Conservation (phyloP, 2,888 invertebrate genomes). For the Oxytorus armatus region DNA sequence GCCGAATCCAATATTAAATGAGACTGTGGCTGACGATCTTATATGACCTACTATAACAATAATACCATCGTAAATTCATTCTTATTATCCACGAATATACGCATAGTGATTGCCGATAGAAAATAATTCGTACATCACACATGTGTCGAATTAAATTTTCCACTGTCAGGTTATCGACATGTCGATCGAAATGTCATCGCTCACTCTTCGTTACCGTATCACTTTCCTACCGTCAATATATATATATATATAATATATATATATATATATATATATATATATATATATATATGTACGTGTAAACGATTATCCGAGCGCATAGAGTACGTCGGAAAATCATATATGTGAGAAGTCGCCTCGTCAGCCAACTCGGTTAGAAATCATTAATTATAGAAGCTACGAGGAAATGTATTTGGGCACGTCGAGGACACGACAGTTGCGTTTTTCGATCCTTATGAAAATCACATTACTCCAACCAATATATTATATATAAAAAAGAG, state of each 20-base stretch:
- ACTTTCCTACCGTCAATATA: neutral
- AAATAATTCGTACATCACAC: constrained; percentile 42
- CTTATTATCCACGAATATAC: constrained; percentile 25
- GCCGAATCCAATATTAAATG: neutral
- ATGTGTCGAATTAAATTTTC: constrained; percentile 71
- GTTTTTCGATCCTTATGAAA: constrained; percentile 76
- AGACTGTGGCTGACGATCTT: neutral
- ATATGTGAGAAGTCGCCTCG: too few relatives aligned
- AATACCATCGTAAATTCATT: constrained; percentile 42
- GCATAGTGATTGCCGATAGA: neutral
- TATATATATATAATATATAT: neutral
- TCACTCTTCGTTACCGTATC: constrained; percentile 41
- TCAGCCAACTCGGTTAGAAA: too few relatives aligned
- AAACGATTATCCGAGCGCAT: neutral
- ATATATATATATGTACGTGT: constrained; percentile 13
- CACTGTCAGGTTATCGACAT: constrained; percentile 50
- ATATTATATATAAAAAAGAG: constrained; percentile 53
- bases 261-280: constrained; percentile 4
- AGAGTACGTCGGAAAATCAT: constrained; percentile 9
- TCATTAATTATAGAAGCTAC: constrained; percentile 79
- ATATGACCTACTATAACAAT: neutral
- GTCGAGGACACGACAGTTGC: constrained; percentile 51
- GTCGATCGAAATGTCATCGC: constrained; percentile 49
- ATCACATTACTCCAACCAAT: constrained; percentile 81
- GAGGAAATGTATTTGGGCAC: constrained; percentile 59